Evolutionary conservation across 2,797 vertebrate species (phyloP).

Genomic region (Amphiprion clarkii): DNA sequence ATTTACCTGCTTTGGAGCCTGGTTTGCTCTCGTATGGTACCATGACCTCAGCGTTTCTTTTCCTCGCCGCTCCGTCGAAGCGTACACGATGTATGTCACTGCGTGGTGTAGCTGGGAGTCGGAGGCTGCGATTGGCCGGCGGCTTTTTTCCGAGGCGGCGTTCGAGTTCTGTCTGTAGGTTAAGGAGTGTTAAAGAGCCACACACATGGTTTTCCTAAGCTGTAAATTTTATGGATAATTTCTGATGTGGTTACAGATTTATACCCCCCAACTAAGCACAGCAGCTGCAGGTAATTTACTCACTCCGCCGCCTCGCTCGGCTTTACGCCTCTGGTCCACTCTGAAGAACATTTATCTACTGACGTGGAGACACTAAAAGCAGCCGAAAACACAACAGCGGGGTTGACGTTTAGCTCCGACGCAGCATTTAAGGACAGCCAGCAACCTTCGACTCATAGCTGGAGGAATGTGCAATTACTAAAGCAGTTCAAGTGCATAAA

Average conservation of each 20-base stretch:
- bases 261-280: conserved; percentile 73
- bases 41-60: conserved; percentile 5
- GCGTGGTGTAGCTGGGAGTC: neutral
- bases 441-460: too few relatives aligned
- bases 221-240: conserved; percentile 87
- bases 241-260: conserved; percentile 86
- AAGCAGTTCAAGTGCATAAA: neutral
- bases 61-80: neutral
- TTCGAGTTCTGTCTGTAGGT: conserved; percentile 65
- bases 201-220: conserved; percentile 82
- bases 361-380: neutral
- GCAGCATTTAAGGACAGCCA: neutral
- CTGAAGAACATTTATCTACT: neutral
- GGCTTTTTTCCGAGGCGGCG: conserved; percentile 48
- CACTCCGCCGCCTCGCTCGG: conserved; percentile 40
- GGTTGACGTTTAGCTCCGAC: neutral
- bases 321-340: conserved; percentile 31
- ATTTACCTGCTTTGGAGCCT: conserved; percentile 50
- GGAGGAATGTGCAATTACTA: neutral
- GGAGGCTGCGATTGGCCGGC: conserved; percentile 19
- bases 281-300: conserved; percentile 85
- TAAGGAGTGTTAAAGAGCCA: conserved; percentile 79
- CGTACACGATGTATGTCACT: conserved; percentile 26
- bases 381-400: neutral
- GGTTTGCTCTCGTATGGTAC: conserved; percentile 6